phyloP scores from a whole-genome alignment of 2,113 vertebrate genomes.

The Pantherophis guttatus region DNA sequence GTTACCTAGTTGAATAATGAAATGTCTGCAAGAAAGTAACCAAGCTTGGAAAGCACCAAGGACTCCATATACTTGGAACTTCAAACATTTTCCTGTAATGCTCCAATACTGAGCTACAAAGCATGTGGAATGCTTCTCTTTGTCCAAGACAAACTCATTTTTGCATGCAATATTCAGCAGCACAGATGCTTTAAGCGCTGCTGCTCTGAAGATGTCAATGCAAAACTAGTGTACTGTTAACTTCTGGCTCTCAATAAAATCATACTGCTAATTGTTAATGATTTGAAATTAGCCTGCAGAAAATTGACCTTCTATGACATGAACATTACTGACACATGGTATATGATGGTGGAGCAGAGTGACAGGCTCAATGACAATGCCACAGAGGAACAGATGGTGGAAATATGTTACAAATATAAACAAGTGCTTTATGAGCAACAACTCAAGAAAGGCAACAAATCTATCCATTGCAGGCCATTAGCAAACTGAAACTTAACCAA shows the following conservation, averaged over 20 bases:
- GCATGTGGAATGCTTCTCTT: neutral
- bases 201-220: neutral
- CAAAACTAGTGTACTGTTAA: neutral
- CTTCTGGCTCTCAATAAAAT: neutral
- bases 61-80: neutral
- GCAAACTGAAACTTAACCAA: neutral
- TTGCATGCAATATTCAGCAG: neutral
- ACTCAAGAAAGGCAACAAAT: neutral
- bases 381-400: neutral
- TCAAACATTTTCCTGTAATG: neutral
- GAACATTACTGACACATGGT: neutral
- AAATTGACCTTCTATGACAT: neutral
- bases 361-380: neutral
- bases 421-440: neutral
- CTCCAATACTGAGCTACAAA: neutral
- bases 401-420: neutral
- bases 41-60: neutral
- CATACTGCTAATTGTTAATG: neutral
- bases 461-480: neutral
- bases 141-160: neutral
- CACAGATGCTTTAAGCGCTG: neutral
- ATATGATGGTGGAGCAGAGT: no score
- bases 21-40: neutral
- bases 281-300: neutral
- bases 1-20: neutral